These are phyloP conservation scores for Coelopa frigida DNA, from an alignment of 1,140 invertebrate species.

Conservation along the genomic window DNA sequence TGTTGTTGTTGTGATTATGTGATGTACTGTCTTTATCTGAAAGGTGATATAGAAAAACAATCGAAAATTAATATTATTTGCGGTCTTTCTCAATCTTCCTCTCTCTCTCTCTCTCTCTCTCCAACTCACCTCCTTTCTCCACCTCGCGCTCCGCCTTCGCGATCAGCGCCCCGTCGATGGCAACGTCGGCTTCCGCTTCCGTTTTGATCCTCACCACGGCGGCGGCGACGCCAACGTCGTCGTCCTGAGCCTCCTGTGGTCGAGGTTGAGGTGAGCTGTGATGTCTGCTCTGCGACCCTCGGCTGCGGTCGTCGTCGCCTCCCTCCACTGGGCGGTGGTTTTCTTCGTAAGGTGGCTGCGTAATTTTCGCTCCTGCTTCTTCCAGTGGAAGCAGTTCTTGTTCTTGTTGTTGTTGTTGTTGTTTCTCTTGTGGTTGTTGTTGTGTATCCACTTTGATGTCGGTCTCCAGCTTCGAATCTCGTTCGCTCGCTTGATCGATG, in stretches of 20 bases:
- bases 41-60: neutral
- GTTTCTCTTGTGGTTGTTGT: slow-evolving; percentile 17
- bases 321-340: slow-evolving; percentile 4
- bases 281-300: too few relatives aligned
- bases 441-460: slow-evolving; percentile 16
- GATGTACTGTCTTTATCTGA: slow-evolving; percentile 3
- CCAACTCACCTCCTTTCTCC: neutral
- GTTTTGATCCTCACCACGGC: too few relatives aligned
- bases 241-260: slow-evolving; percentile 2
- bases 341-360: slow-evolving; percentile 7
- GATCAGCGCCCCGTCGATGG: too few relatives aligned
- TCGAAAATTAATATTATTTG: slow-evolving; percentile 5
- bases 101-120: neutral
- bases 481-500: slow-evolving; percentile 26
- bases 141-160: neutral
- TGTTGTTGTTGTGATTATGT: slow-evolving; percentile 4
- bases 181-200: neutral
- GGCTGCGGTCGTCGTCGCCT: slow-evolving; percentile 2
- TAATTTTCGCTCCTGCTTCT: slow-evolving; percentile 4
- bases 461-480: slow-evolving; percentile 14
- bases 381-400: slow-evolving; percentile 11
- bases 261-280: slow-evolving; percentile 9
- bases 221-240: too few relatives aligned
- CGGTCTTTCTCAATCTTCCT: neutral
- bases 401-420: slow-evolving; percentile 17